Evolutionary conservation across 2,113 vertebrate species (phyloP).

Genomic region (Symphodus melops): DNA sequence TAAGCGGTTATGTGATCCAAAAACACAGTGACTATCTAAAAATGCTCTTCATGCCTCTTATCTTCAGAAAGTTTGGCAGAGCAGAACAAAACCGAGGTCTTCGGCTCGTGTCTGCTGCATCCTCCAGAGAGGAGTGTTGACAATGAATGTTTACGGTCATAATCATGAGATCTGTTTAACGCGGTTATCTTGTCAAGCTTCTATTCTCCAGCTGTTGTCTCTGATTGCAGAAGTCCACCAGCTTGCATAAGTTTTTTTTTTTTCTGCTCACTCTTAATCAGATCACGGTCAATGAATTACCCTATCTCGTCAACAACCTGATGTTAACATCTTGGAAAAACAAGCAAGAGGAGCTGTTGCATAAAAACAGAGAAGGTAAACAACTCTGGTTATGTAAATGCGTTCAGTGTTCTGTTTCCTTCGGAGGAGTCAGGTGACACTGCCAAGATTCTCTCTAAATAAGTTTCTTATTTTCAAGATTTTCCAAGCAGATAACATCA

Average conservation of each 20-base stretch:
- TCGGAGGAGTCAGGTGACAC: slow-evolving; percentile 33
- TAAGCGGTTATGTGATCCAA: not conserved
- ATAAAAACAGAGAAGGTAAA: slow-evolving; percentile 62
- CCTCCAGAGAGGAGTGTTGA: slow-evolving; percentile 43
- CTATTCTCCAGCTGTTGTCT: slow-evolving; percentile 47
- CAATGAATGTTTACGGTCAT: slow-evolving; percentile 43
- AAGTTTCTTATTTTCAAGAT: not conserved
- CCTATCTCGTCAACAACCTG: slow-evolving; percentile 55
- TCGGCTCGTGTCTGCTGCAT: not conserved
- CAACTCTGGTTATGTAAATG: slow-evolving; percentile 30
- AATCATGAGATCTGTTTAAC: slow-evolving; percentile 67
- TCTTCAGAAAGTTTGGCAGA: not conserved
- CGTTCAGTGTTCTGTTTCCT: slow-evolving; percentile 25
- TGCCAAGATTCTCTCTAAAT: slow-evolving; percentile 23
- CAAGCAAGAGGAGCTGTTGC: slow-evolving; percentile 49
- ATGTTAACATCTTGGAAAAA: slow-evolving; percentile 50
- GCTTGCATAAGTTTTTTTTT: slow-evolving; percentile 73
- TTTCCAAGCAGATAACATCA: not conserved
- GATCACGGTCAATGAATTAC: slow-evolving; percentile 58
- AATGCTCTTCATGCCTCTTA: too few relatives aligned
- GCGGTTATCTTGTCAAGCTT: slow-evolving; percentile 54
- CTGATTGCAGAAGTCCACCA: slow-evolving; percentile 24
- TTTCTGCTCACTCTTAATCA: slow-evolving; percentile 65
- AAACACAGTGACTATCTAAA: not conserved
- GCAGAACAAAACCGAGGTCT: too few relatives aligned